These are phyloP conservation scores for Umimayanthus kanabou DNA, from an alignment of 92 coral and sea anemone species.

Conservation along the genomic window DNA sequence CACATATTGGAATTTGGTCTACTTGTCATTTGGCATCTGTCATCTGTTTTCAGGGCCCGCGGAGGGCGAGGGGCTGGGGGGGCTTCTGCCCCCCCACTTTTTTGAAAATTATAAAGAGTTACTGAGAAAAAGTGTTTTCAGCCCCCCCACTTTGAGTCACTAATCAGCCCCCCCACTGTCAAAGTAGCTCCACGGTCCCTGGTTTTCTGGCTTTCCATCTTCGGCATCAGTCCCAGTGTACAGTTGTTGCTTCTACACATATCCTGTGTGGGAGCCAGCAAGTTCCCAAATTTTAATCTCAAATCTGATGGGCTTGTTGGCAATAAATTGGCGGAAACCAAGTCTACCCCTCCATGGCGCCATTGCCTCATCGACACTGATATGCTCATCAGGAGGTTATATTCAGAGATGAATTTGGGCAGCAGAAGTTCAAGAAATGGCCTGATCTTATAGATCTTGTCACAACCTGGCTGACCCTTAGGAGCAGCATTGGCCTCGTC, in stretches of 20 bases:
- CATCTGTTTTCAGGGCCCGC: too few relatives aligned
- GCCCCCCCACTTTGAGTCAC: too few relatives aligned
- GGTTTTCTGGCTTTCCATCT: background rate
- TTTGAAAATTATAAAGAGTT: too few relatives aligned
- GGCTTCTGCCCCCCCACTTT: too few relatives aligned
- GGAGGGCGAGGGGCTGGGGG: too few relatives aligned
- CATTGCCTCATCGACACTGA: constrained; percentile 23
- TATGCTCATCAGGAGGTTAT: constrained; percentile 18
- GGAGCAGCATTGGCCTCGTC: constrained; percentile 43
- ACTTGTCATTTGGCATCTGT: too few relatives aligned
- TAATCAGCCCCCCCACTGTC: too few relatives aligned
- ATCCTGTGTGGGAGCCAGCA: background rate
- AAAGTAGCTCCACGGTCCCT: too few relatives aligned
- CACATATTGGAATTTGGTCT: too few relatives aligned
- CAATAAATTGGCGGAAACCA: background rate
- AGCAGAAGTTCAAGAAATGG: constrained; percentile 24
- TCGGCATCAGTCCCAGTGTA: background rate
- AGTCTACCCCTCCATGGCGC: background rate
- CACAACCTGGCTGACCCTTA: constrained; percentile 44
- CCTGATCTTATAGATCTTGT: constrained; percentile 49
- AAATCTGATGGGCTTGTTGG: background rate
- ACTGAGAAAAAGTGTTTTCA: too few relatives aligned
- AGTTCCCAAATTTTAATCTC: background rate
- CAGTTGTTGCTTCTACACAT: background rate
- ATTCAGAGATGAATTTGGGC: constrained; percentile 16